Base-by-base conservation (phyloP, 1,140 invertebrate genomes). In the Papilio xuthus region DNA sequence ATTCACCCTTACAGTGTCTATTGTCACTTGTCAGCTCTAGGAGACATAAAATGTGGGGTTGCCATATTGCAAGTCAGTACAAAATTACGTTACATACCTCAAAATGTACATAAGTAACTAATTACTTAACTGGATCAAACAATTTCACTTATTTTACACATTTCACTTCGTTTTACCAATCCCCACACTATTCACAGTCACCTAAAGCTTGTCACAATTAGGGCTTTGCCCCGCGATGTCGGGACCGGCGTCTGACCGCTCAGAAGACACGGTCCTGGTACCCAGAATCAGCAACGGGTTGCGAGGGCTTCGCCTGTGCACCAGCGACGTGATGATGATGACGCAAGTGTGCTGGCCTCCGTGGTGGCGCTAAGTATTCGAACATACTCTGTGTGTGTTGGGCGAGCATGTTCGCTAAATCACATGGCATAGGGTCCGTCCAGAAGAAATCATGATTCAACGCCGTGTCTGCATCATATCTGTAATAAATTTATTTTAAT, bases 401-500 rank as follows among this genome's bases (percentile, higher is more conserved):
- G 0, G 97, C 97, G 69, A 99, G 93, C 98, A 99, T 99, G 94
- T 97, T 98, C 37, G 96, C 97, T 1, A 99, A 94, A 88, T 99
- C 98, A 87, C 96, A 97, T 0, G 98, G 98, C 96, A 99, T 97
- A 41, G 99, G 99, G 90, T 99, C 98, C 1, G 96, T 98, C 98
- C 98, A 99, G 91, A 99, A 99, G 91, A 99, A 99, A 88, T 99
- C 98, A 86, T 99, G 98, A 94, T 99, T 99, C 1, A 99, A 89
- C 0, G 99, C 99, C 1, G 97, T 97, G 88, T 99, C 98, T 0
- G 98, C 97, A 91, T 99, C 98, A 42, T 96, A 96, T 82, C 91
- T 92, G 75, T 0, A 78, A 80, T 50, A 42, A 69, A 75, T 37
- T 1, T 4, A 37, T 6, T 37, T 37, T 6, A 37, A 37, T n/a